Evolutionary conservation across 1,140 invertebrate genomes (phyloP).

Genomic region (Brachionus sp.): DNA sequence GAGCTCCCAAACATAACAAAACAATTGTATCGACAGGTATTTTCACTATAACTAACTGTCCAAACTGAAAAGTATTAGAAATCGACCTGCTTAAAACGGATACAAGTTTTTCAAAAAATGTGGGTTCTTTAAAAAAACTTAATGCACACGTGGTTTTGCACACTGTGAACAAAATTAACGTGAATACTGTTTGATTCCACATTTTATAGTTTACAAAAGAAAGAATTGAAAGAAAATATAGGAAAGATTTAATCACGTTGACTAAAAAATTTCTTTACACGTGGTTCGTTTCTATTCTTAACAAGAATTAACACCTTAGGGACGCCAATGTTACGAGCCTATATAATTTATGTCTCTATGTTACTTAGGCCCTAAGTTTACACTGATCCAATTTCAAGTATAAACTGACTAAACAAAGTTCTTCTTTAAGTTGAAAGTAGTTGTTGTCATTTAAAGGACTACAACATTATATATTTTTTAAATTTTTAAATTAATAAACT

Average conservation of each 20-base stretch:
- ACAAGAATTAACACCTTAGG: no score
- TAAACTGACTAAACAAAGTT: no score
- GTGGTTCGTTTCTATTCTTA: background rate
- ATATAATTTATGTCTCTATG: no score
- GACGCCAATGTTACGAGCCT: background rate
- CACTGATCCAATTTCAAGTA: background rate
- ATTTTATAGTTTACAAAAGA: background rate
- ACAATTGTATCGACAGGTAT: background rate
- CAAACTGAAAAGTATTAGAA: background rate
- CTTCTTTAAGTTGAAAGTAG: no score
- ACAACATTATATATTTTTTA: no score
- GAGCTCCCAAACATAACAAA: background rate
- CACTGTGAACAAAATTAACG: background rate
- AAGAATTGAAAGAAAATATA: background rate
- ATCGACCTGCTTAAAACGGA: background rate
- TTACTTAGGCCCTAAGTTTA: no score
- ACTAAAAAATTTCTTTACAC: background rate
- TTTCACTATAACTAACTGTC: background rate
- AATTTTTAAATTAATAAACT: no score
- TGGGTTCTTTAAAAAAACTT: background rate
- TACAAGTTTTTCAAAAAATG: background rate
- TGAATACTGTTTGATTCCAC: background rate
- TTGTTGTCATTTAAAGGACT: no score
- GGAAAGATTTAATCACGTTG: background rate
- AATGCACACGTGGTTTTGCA: background rate